These are phyloP conservation scores for Etia nguti DNA, from an alignment of 2,113 vertebrate species.

Conservation along the genomic window DNA sequence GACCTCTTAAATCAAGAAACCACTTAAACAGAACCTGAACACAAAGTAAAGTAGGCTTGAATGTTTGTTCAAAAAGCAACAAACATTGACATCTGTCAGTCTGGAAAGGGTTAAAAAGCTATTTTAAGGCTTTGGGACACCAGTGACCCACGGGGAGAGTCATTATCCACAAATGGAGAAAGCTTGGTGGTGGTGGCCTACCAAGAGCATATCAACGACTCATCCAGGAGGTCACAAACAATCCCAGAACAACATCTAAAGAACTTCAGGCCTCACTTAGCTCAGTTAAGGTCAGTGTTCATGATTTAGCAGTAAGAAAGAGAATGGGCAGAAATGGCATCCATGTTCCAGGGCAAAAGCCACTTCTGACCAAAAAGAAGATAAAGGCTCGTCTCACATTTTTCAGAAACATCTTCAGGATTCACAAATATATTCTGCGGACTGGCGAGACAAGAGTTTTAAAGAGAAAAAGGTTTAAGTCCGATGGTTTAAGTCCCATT, in stretches of 20 bases:
- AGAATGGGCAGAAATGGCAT: rapidly evolving
- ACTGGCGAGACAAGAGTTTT: background rate
- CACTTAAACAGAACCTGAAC: background rate
- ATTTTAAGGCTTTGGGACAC: background rate
- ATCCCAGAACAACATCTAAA: background rate
- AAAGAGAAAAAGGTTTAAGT: background rate
- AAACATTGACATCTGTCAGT: background rate
- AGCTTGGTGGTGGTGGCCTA: background rate
- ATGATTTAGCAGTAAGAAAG: background rate
- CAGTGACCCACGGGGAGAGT: background rate
- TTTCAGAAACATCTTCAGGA: background rate
- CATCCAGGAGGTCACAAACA: background rate
- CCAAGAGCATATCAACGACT: background rate
- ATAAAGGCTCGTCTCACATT: background rate
- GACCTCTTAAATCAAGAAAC: background rate
- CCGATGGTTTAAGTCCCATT: background rate
- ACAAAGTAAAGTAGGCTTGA: background rate
- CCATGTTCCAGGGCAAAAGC: background rate
- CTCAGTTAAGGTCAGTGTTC: rapidly evolving
- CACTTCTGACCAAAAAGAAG: background rate
- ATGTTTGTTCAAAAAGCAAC: background rate
- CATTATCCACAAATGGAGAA: background rate
- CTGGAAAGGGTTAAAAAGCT: background rate
- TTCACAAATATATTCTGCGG: background rate
- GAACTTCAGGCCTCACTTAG: background rate